phyloP scores from a whole-genome alignment of 2,113 vertebrate genomes.

The Haplochromis burtoni region DNA sequence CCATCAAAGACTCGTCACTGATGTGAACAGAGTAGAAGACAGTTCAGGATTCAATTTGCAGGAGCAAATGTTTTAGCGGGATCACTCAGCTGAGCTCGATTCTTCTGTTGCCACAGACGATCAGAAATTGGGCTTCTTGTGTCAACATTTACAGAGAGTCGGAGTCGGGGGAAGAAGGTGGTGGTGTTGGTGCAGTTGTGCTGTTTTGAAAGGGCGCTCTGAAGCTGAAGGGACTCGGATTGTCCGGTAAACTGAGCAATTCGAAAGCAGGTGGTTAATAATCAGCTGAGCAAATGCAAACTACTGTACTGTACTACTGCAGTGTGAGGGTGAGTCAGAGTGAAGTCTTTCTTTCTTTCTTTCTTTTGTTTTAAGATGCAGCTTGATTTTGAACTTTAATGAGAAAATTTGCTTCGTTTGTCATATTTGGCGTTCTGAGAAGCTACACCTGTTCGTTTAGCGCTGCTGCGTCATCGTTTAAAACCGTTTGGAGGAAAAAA shows the following conservation, averaged over 20 bases:
- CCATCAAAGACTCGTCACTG: not conserved
- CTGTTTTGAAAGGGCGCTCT: not conserved
- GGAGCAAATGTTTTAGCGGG: fast-evolving
- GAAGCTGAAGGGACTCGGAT: not conserved
- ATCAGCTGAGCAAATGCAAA: not conserved
- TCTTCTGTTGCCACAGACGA: not conserved
- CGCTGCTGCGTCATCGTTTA: not conserved
- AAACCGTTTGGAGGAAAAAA: fast-evolving
- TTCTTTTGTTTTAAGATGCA: not conserved
- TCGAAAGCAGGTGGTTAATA: not conserved
- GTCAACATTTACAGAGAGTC: not conserved
- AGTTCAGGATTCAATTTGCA: not conserved
- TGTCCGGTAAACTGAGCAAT: not conserved
- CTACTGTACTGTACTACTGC: not conserved
- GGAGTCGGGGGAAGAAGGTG: not conserved
- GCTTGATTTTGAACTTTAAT: not conserved
- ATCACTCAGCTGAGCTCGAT: not conserved
- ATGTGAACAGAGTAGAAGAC: not conserved
- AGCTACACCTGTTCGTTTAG: fast-evolving
- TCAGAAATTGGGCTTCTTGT: not conserved
- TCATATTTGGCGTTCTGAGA: not conserved
- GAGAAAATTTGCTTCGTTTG: not conserved
- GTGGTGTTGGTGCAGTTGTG: not conserved
- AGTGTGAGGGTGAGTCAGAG: not conserved
- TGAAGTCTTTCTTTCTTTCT: not conserved